Base-by-base conservation (phyloP, 2,113 vertebrate species). In the Numida meleagris region DNA sequence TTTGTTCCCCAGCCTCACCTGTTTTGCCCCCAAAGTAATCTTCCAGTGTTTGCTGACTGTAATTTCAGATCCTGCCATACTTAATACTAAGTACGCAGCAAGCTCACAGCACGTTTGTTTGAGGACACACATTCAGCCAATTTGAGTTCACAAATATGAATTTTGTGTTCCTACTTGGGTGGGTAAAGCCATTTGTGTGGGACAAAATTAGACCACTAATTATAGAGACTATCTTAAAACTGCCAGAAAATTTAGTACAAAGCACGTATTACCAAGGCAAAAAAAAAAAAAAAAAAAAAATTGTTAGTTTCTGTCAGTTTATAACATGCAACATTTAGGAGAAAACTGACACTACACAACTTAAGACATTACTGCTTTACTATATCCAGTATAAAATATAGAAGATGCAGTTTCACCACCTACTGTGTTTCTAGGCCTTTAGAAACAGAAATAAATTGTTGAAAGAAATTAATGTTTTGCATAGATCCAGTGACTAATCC, bases 171-270 rank as follows among this genome's bases (percentile, higher is more conserved):
- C 85, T 88, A 58, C 51, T 93, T 94, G 92, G 91, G 91, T 88
- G 88, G 91, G 76, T 84, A 88, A 95, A 76, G 86, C 74, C 46
- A 78, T 75, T 90, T 90, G 72, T 82, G 73, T 57, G 57, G 0
- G 33, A 81, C 90, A 96, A 72, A 96, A 94, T 95, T 91, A 88
- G 76, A 95, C 88, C 94, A 94, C 89, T 95, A 96, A 96, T 95
- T 95, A 95, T 75, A 94, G 89, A 94, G 55, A 83, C 91, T 86
- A 45, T 88, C 79, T 93, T 95, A 83, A 95, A 89, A 71, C 53
- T 67, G 57, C 66, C 81, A 91, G 83, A 88, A 94, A 67, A 91
- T 86, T 93, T 94, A 73, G 82, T 89, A 74, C 63, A 83, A 94
- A 62, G 51, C 91, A 86, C 36, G 3, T 93, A 82, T 83, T 10